Percentiles rank a stretch among this genome's conserved stretches.
Evolutionary conservation across 2,113 vertebrate species (phyloP).

Genomic region (Ameiurus melas): DNA sequence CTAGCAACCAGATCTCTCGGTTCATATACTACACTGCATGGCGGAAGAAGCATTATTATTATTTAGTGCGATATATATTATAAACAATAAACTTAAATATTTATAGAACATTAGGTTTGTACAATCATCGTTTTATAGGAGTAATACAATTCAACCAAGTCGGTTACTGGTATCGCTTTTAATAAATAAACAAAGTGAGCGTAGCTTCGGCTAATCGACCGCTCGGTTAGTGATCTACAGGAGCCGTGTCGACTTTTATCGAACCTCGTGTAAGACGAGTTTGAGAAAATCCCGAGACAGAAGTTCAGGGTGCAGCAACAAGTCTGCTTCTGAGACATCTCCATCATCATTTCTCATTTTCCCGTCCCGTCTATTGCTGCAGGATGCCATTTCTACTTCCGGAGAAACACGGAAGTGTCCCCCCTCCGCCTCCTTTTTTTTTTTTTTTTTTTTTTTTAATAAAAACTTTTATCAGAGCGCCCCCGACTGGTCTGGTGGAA

Average conservation of each 20-base stretch:
- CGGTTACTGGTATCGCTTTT: neutral
- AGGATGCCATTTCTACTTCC: slow-evolving; percentile 65
- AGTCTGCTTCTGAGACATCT: slow-evolving; percentile 54
- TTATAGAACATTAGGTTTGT: neutral
- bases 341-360: slow-evolving; percentile 28
- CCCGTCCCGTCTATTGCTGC: slow-evolving; percentile 37
- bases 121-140: neutral
- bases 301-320: slow-evolving; percentile 74
- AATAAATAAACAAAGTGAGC: neutral
- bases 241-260: neutral
- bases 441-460: neutral
- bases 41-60: neutral
- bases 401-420: slow-evolving; percentile 18
- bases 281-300: slow-evolving; percentile 70
- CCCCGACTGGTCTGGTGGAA: neutral
- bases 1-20: neutral
- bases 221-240: too few species aligned
- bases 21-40: neutral
- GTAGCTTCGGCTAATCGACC: slow-evolving; percentile 4
- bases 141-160: neutral
- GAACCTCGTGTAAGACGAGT: slow-evolving; percentile 70
- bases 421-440: too few species aligned
- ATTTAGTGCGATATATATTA: neutral
- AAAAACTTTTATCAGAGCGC: neutral
- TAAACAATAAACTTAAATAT: neutral